Evolutionary conservation across 2,113 vertebrate species (phyloP).

Genomic region (Lepus americanus): DNA sequence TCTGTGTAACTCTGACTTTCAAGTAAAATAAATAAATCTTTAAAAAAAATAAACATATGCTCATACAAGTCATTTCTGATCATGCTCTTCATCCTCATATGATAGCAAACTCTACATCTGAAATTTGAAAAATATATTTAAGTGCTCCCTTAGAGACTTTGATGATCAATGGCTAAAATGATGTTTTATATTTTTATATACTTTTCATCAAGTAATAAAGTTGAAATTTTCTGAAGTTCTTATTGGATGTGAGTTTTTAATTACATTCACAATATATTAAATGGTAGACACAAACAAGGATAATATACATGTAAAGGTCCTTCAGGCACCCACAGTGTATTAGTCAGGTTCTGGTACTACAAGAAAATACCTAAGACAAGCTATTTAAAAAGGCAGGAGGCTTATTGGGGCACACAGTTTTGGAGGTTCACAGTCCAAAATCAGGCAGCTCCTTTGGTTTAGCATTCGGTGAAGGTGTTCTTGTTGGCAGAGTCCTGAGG

Average conservation of each 20-base stretch:
- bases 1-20: too few relatives aligned
- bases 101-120: not conserved
- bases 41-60: too few relatives aligned
- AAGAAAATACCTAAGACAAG: too few relatives aligned
- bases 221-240: not conserved
- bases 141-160: not conserved
- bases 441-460: too few relatives aligned
- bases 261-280: not conserved
- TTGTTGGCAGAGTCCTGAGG: too few relatives aligned
- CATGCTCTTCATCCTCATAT: not conserved
- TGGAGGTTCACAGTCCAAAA: too few relatives aligned
- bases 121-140: not conserved
- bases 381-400: too few relatives aligned
- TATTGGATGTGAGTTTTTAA: not conserved
- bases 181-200: not conserved
- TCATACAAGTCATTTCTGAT: not conserved
- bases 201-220: not conserved
- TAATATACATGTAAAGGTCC: not conserved
- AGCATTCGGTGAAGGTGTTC: too few relatives aligned
- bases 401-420: too few relatives aligned
- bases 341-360: too few relatives aligned
- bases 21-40: too few relatives aligned
- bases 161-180: not conserved
- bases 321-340: not conserved
- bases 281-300: not conserved